Percentiles rank a stretch among this genome's conserved stretches.
phyloP scores from a whole-genome alignment of 2,113 vertebrate genomes.

The Sapayoa aenigma region DNA sequence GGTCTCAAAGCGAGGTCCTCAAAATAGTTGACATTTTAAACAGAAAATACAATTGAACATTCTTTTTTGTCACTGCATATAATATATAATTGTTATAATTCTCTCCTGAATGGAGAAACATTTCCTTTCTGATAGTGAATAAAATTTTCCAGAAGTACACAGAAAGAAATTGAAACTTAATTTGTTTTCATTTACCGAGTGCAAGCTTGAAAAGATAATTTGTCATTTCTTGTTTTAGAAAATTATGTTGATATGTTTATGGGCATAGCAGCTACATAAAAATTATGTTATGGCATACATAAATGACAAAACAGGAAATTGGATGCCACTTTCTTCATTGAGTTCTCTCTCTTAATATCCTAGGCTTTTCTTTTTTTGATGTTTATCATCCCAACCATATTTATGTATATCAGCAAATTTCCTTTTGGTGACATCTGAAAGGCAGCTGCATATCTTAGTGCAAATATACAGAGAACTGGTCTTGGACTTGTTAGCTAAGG shows the following conservation, averaged over 20 bases:
- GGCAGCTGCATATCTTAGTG: slow-evolving; percentile 51
- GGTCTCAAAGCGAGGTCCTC: not conserved
- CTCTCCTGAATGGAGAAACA: not conserved
- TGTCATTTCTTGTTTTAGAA: slow-evolving; percentile 70
- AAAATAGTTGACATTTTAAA: not conserved
- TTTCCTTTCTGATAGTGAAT: slow-evolving; percentile 61
- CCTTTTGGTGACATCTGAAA: slow-evolving; percentile 65
- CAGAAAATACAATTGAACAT: not conserved
- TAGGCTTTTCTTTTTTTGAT: slow-evolving; percentile 59
- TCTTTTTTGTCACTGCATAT: not conserved
- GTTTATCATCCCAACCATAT: slow-evolving; percentile 67
- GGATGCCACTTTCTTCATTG: slow-evolving; percentile 56
- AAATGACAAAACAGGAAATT: slow-evolving; percentile 73
- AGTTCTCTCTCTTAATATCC: slow-evolving; percentile 55
- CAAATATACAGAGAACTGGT: slow-evolving; percentile 38
- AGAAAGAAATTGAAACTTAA: slow-evolving; percentile 71
- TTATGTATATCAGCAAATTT: slow-evolving; percentile 72
- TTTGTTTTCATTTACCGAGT: slow-evolving; percentile 70
- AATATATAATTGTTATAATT: slow-evolving; percentile 32
- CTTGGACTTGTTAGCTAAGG: slow-evolving; percentile 14
- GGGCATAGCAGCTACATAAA: slow-evolving; percentile 48
- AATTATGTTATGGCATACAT: slow-evolving; percentile 51
- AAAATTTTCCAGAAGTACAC: slow-evolving; percentile 41
- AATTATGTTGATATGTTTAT: slow-evolving; percentile 61
- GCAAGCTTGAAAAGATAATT: slow-evolving; percentile 68